phyloP scores from a whole-genome alignment of 2,888 invertebrate species.

The Sarcophaga variegata region DNA sequence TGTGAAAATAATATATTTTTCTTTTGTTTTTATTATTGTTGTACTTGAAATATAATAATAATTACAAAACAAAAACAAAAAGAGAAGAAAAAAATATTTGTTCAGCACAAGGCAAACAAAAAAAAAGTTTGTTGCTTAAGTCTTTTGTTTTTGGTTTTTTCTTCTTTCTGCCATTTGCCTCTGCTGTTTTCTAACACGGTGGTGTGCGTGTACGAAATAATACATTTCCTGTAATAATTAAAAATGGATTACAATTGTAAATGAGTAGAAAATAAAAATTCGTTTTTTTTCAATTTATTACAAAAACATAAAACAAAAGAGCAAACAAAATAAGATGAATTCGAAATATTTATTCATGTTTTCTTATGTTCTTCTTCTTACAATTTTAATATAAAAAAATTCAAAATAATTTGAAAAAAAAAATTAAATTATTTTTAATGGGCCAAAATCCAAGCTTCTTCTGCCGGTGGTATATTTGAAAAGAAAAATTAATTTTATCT shows the following conservation, averaged over 20 bases:
- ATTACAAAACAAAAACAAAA: slow-evolving; percentile 7
- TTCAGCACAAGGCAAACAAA: slow-evolving; percentile 3
- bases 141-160: slow-evolving; percentile 47
- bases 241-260: slow-evolving; percentile 65
- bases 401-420: no score
- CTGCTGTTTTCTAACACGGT: neutral
- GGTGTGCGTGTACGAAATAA: slow-evolving; percentile 62
- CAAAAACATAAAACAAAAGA: neutral
- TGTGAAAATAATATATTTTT: slow-evolving; percentile 41
- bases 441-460: no score
- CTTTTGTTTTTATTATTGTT: slow-evolving; percentile 1
- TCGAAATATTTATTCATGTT: no score
- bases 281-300: neutral
- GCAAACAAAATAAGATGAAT: neutral
- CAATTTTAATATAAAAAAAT: no score
- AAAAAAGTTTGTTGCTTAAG: slow-evolving; percentile 52
- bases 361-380: no score
- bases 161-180: neutral
- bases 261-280: slow-evolving; percentile 21
- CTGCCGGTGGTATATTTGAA: no score
- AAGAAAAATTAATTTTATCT: no score
- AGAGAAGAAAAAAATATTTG: neutral
- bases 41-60: slow-evolving; percentile 53
- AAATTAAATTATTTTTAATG: no score
- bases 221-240: slow-evolving; percentile 68